Base-by-base conservation (phyloP, 1,140 invertebrate species). In the Sarcophaga bullata region DNA sequence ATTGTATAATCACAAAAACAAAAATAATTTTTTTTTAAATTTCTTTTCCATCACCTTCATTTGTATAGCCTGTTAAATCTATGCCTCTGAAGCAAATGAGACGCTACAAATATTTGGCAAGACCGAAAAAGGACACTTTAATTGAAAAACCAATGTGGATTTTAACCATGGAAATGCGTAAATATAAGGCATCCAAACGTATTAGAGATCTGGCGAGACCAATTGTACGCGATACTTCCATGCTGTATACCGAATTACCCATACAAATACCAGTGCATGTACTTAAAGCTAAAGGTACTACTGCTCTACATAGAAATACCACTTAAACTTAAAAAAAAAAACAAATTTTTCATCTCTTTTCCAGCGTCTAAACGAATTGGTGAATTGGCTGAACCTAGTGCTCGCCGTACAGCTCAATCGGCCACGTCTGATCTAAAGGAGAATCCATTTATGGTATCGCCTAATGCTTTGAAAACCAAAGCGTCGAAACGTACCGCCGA, bases 381-480 rank as follows among this genome's bases (percentile, higher is more conserved):
- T 80, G 88, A 89, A 81, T 85, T 89, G 84, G 84, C 88, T 2
- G 80, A 85, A n/a, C 86, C 87, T 0, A 78, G 84, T 8, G 84
- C 83, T 0, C 80, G 84, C 15, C 85, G 85, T 48, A 84, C 82
- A 0, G 83, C 84, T 46, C 85, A 84, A 46, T 80, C 84, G 49
- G 86, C 81, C 0, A 48, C 83, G 15, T 80, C 84, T 8, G 88
- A 89, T 47, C 54, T 88, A 19, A 87, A 86, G 52, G 88, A 88
- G n/a, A 85, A 89, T 83, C 88, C 88, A 0, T 89, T 89, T 37
- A 78, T 72, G 9, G 87, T 89, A 68, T 85, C 88, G 5, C 85
- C 86, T 1, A 89, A 89, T 80, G 88, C 88, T 0, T 85, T 89
- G 37, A 92, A 91, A 73, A 91, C 91, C 82, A 91, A 91, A 82